phyloP scores from a whole-genome alignment of 2,888 invertebrate species.

The Minunthozetes semirufus region DNA sequence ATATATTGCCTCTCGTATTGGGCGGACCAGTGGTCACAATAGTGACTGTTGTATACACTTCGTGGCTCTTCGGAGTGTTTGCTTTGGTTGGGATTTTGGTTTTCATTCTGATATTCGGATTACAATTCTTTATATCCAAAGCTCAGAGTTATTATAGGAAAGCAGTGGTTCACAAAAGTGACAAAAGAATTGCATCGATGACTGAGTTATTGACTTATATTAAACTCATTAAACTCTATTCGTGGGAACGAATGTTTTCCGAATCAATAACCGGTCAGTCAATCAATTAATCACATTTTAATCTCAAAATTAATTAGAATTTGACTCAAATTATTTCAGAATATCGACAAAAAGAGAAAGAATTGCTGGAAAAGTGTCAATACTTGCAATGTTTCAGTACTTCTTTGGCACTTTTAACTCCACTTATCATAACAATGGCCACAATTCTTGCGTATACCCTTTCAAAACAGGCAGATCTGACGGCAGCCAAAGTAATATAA shows the following conservation, averaged over 20 bases:
- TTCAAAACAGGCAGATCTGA: slow-evolving; percentile 54
- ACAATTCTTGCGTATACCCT: slow-evolving; percentile 56
- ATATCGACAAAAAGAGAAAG: neutral
- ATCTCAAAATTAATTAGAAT: neutral
- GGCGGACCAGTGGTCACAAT: slow-evolving; percentile 54
- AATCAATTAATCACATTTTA: neutral
- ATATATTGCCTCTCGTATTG: slow-evolving; percentile 53
- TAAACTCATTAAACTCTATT: slow-evolving; percentile 60
- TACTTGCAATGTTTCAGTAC: slow-evolving; percentile 57
- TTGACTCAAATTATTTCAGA: slow-evolving; percentile 2
- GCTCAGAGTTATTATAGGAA: slow-evolving; percentile 48
- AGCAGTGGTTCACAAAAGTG: slow-evolving; percentile 47
- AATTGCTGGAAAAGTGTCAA: slow-evolving; percentile 51
- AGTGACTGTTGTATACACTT: slow-evolving; percentile 52
- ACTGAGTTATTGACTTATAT: slow-evolving; percentile 57
- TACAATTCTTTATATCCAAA: slow-evolving; percentile 51
- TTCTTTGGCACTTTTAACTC: slow-evolving; percentile 57
- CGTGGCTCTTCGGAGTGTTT: slow-evolving; percentile 53
- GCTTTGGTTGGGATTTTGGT: slow-evolving; percentile 53
- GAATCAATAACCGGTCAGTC: slow-evolving; percentile 49
- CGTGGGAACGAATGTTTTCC: slow-evolving; percentile 58
- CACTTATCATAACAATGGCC: slow-evolving; percentile 56
- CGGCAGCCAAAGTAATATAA: slow-evolving; percentile 55
- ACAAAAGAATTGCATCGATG: slow-evolving; percentile 53
- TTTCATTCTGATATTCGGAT: slow-evolving; percentile 54